phyloP scores from a whole-genome alignment of 2,113 vertebrate genomes.

The Castor canadensis region DNA sequence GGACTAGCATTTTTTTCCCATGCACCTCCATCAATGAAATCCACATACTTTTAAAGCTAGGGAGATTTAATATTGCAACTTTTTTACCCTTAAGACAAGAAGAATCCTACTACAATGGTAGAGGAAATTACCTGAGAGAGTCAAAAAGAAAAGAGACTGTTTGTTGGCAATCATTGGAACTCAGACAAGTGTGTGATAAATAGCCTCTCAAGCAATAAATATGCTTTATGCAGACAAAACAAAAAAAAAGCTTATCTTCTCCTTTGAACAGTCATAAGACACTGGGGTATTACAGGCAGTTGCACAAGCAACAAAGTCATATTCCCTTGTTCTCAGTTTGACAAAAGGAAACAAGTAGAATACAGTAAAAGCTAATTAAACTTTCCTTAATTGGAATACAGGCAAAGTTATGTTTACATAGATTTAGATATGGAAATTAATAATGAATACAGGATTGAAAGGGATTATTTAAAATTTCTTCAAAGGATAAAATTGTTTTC shows the following conservation, averaged over 20 bases:
- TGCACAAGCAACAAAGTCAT: background rate
- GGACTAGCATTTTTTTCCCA: background rate
- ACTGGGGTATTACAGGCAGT: background rate
- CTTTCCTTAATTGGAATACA: slow-evolving; percentile 8
- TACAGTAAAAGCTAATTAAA: background rate
- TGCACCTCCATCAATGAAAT: background rate
- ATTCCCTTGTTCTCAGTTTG: background rate
- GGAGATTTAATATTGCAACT: background rate
- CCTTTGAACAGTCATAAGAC: background rate
- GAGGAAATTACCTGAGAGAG: background rate
- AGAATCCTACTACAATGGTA: background rate
- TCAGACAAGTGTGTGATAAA: background rate
- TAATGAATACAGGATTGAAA: background rate
- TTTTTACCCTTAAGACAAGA: background rate
- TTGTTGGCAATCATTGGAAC: background rate
- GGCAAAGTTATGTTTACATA: background rate
- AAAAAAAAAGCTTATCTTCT: background rate
- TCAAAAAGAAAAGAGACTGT: background rate
- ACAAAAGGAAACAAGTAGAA: background rate
- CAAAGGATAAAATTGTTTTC: background rate
- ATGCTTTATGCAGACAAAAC: rapidly evolving
- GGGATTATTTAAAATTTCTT: slow-evolving; percentile 32
- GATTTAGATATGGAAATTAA: slow-evolving; percentile 18
- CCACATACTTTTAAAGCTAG: background rate
- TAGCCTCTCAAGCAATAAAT: background rate